Evolutionary conservation across 2,797 vertebrate genomes (phyloP).

Genomic region (Pampus argenteus): DNA sequence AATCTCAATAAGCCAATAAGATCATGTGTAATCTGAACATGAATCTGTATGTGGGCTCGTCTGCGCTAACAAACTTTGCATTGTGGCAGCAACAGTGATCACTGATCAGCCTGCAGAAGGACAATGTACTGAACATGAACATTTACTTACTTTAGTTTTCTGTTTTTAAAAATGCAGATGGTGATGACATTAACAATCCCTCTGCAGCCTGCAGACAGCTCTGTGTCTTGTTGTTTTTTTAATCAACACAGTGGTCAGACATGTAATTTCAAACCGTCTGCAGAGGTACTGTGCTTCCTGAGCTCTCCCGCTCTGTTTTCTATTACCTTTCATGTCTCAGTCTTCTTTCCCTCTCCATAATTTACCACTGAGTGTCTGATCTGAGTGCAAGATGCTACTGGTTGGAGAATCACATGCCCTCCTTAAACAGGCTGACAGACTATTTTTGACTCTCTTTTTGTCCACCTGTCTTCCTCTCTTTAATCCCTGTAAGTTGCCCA

Average conservation of each 20-base stretch:
- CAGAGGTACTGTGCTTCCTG: background rate
- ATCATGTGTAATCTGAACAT: background rate
- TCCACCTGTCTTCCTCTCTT: constrained; percentile 47
- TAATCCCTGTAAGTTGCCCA: constrained; percentile 53
- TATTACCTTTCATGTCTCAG: constrained; percentile 35
- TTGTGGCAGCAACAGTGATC: background rate
- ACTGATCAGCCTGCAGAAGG: background rate
- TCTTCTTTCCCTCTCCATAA: constrained; percentile 18
- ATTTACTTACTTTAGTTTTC: background rate
- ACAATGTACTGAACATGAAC: background rate
- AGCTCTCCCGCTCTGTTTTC: constrained; percentile 5
- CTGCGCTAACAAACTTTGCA: background rate
- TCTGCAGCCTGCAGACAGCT: constrained; percentile 1
- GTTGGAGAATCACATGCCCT: constrained; percentile 21
- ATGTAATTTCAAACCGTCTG: constrained; percentile 17
- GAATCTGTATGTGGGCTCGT: background rate
- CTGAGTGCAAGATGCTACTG: constrained; percentile 22
- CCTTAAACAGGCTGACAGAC: constrained; percentile 36
- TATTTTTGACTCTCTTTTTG: constrained; percentile 44
- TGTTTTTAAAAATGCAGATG: constrained; percentile 1
- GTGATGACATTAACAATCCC: constrained; percentile 13
- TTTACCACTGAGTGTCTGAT: constrained; percentile 29
- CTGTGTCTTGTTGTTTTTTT: constrained; percentile 4
- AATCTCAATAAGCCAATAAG: too few relatives aligned
- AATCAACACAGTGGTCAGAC: constrained; percentile 14